phyloP scores from a whole-genome alignment of 2,888 invertebrate genomes.

The Erannis defoliaria region DNA sequence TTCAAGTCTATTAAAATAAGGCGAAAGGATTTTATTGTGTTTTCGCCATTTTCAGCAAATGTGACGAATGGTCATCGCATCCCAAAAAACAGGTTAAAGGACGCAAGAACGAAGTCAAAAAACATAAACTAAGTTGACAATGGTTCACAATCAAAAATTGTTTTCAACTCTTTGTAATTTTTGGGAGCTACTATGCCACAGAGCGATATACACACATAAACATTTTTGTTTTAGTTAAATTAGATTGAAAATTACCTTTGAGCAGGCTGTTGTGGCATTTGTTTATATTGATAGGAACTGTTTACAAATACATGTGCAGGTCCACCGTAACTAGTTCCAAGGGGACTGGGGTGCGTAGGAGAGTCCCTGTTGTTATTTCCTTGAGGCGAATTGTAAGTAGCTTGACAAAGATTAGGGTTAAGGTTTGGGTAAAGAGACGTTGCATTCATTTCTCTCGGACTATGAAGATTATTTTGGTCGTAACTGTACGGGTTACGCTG shows the following conservation, averaged over 20 bases:
- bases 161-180: no score
- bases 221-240: no score
- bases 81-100: no score
- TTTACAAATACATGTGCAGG: not conserved
- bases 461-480: slow-evolving; percentile 38
- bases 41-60: no score
- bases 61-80: no score
- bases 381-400: slow-evolving; percentile 12
- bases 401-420: slow-evolving; percentile 39
- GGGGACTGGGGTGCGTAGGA: not conserved
- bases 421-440: slow-evolving; percentile 44
- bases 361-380: not conserved
- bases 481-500: slow-evolving; percentile 47
- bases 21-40: no score
- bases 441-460: not conserved
- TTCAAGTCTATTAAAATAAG: no score
- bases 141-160: no score
- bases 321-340: not conserved
- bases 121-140: no score
- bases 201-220: no score
- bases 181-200: no score
- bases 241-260: slow-evolving; percentile 2
- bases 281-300: not conserved
- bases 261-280: not conserved
- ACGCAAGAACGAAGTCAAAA: no score